Evolutionary conservation across 1,140 invertebrate species (phyloP), one percentile per base, ranked within the genome.

Genomic region (Diorhabda elongata): DNA sequence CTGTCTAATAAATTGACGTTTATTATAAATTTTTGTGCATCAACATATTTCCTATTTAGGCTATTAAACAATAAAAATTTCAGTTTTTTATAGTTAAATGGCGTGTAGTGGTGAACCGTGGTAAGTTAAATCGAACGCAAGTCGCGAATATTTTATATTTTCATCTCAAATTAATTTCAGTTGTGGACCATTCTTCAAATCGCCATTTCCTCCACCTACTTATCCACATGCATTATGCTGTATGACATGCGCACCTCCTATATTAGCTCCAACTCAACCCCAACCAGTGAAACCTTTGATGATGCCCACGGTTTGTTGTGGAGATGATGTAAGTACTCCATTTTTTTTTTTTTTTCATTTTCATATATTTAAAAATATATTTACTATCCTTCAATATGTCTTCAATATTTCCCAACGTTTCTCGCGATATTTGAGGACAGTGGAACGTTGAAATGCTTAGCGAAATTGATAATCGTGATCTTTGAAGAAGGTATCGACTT

Each of bases 221-320:
- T 56, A 70, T 11, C 67, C 75, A 64, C 64, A 65, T 69, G 70
- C 70, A n/a, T 64, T 72, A 64, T 70, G 75, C 69, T 71, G 67
- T 65, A 72, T 75, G 67, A 62, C 70, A 9, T 69, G 67, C 57
- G 69, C 73, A 42, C 73, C 73, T 52, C 73, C 73, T 42, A 75
- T 75, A 43, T 45, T 73, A 59, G 71, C 70, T 2, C 74, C 74
- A 41, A 75, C 74, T 42, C 56, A 56, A 11, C 74, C 74, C 3
- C 47, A 73, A 58, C 74, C 74, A 7, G 74, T 75, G 0, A 68
- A 69, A 65, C 74, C 74, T 11, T 47, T 75, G 4, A 67, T 61
- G 64, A 4, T 73, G 42, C 74, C 74, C 1, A 26, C 26, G 26
- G 9, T 72, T 71, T 64, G 65, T 64, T n/a, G 5, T 44, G 42